Evolutionary conservation across 2,797 vertebrate species (phyloP).

Genomic region (Dromococcyx pavoninus): DNA sequence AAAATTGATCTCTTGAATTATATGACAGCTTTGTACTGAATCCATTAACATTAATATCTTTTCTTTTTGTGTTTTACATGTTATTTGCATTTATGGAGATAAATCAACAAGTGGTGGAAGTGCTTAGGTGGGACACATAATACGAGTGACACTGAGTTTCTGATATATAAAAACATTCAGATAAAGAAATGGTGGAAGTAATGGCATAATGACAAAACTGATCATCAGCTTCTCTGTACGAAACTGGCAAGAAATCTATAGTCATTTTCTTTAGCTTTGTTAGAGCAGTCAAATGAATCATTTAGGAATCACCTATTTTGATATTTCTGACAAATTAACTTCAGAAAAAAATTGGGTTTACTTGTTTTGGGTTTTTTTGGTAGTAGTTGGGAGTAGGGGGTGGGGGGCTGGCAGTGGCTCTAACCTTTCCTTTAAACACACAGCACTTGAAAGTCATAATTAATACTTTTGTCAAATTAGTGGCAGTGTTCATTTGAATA

Average conservation of each 20-base stretch:
- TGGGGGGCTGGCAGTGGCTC: background rate
- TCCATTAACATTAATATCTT: background rate
- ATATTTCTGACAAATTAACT: background rate
- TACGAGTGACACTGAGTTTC: background rate
- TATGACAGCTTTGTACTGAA: background rate
- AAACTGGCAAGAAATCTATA: no score
- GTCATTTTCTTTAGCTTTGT: background rate
- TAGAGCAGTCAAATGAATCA: background rate
- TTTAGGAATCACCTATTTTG: background rate
- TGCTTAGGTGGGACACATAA: background rate
- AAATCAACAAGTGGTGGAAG: background rate
- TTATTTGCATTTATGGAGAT: background rate
- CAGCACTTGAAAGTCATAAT: background rate
- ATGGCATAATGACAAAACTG: background rate
- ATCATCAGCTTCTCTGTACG: background rate
- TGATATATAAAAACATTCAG: background rate
- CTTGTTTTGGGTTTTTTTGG: background rate
- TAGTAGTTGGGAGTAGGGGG: no score
- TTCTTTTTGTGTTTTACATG: background rate
- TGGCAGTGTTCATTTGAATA: background rate
- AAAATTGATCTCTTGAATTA: background rate
- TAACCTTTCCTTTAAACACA: background rate
- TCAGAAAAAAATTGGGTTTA: background rate
- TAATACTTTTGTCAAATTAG: background rate
- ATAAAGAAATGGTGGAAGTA: background rate